Base-by-base conservation (phyloP, 2,888 invertebrate species). In the Lepidonotus clava region DNA sequence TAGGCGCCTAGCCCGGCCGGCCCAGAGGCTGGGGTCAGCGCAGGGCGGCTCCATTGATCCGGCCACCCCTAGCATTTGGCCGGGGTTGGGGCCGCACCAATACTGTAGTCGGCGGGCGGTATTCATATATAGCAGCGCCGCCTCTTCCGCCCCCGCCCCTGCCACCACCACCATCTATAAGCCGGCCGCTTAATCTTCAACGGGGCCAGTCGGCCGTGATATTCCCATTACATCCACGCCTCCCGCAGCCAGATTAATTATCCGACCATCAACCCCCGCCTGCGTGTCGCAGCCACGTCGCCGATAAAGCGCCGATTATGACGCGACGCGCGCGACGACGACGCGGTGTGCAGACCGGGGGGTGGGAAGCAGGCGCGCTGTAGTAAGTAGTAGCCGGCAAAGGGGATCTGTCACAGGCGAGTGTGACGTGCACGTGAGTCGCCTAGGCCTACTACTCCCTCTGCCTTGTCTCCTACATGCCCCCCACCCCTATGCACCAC, bases 261-360 rank as follows among this genome's bases (percentile, higher is more conserved):
- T 76, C 76, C 4, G 76, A 76, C 76, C 40, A 76, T 76, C 76
- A 76, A 34, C 76, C 76, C 76, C 24, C 38, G 36, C 76, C 76
- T 6, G 21, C 40, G 76, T 40, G 76, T 76, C 38, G 36, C 38
- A n/a, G 76, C 38, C 67, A 6, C 38, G 40, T 36, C 76, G 1
- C 51, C 34, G 76, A 36, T 76, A 76, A 76, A 4, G 40, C 18
- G 36, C 4, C 21, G 14, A 34, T 1, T 8, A 61, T 2, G n/a
- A 24, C 28, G 61, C 24, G 21, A 14, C 61, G 24, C 61, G 24
- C 18, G 14, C 5, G 14, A 11, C 1, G 61, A 24, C 61, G 11
- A n/a, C n/a, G 4, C 18, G 8, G 56, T 8, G 18, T 56, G n/a
- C 56, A 5, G 24, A n/a, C n/a, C n/a, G n/a, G n/a, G n/a, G n/a